These are phyloP conservation scores for Clarias platycephalus DNA, from an alignment of 2,797 vertebrate species.

Conservation along the genomic window DNA sequence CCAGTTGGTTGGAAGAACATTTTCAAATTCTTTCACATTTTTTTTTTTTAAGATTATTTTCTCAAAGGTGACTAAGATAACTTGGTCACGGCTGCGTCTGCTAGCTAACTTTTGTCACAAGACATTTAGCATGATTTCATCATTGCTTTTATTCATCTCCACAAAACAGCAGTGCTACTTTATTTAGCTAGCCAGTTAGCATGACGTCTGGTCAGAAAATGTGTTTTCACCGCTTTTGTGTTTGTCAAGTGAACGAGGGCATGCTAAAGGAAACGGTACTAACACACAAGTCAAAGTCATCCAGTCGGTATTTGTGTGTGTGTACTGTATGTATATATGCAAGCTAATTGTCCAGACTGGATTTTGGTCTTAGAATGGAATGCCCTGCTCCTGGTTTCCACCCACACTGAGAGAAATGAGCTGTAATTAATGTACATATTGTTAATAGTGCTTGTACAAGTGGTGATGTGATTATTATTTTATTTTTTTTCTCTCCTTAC, in stretches of 20 bases:
- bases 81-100: not conserved
- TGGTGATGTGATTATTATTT: not conserved
- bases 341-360: not conserved
- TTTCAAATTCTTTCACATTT: not conserved
- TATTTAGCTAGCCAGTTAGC: not conserved
- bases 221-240: not conserved
- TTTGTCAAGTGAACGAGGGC: not conserved
- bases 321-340: not conserved
- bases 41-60: not conserved
- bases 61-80: not conserved
- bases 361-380: not conserved
- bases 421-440: constrained; percentile 32
- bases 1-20: not conserved
- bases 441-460: constrained; percentile 38
- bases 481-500: no score
- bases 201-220: not conserved
- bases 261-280: not conserved
- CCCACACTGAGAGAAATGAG: not conserved
- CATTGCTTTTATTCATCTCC: not conserved
- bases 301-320: not conserved
- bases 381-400: constrained; percentile 1
- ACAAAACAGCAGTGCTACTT: not conserved
- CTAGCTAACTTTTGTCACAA: not conserved
- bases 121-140: not conserved
- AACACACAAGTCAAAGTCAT: not conserved